Conservation (phyloP, 2,888 invertebrate genomes). For the Falcaria lacertinaria region DNA sequence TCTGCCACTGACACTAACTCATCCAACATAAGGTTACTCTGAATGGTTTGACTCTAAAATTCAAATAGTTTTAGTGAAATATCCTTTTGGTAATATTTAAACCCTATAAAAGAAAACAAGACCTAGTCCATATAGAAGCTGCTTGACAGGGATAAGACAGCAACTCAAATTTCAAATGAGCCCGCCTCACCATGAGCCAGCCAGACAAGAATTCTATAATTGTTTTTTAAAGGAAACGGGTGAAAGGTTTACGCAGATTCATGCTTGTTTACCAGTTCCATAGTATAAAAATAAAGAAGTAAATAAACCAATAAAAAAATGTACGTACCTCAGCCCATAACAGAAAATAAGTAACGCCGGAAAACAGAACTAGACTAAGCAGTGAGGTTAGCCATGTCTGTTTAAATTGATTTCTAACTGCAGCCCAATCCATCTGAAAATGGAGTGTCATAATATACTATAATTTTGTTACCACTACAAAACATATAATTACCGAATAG, state of each 20-base stretch:
- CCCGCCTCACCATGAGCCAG: no score
- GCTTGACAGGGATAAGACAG: no score
- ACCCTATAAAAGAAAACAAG: no score
- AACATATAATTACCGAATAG: no score
- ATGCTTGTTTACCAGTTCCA: no score
- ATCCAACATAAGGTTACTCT: slow-evolving; percentile 87
- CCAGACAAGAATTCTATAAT: no score
- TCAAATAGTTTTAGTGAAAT: neutral
- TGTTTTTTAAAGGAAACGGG: no score
- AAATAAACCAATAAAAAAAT: slow-evolving; percentile 1
- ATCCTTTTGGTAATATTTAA: no score
- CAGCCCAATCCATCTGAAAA: slow-evolving; percentile 56
- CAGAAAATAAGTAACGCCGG: slow-evolving; percentile 84
- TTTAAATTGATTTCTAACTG: slow-evolving; percentile 79
- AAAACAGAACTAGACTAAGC: slow-evolving; percentile 83
- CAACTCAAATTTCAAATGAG: no score
- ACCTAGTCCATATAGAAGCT: no score
- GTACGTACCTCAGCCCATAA: slow-evolving; percentile 90
- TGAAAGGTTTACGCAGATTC: no score
- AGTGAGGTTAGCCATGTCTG: slow-evolving; percentile 86
- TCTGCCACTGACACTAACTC: slow-evolving; percentile 82
- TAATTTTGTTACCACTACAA: neutral
- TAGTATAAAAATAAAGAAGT: neutral
- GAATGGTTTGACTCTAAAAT: slow-evolving; percentile 87
- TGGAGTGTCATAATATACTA: no score